Conservation (phyloP, 2,113 vertebrate genomes). For the Psilopsiagon aymara region DNA sequence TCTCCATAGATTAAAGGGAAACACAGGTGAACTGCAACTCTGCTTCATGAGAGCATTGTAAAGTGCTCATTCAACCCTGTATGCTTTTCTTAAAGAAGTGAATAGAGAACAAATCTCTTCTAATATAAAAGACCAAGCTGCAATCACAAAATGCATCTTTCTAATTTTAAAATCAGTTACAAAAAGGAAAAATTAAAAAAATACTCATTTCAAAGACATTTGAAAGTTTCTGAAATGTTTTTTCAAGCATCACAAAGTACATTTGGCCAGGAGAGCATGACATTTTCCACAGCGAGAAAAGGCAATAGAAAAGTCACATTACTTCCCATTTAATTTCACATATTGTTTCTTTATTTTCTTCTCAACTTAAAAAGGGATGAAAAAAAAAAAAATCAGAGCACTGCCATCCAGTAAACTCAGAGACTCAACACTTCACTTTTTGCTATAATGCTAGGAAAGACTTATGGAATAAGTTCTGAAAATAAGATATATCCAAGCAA, state of each 20-base stretch:
- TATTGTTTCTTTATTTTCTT: constrained; percentile 28
- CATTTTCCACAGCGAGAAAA: background rate
- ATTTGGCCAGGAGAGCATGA: background rate
- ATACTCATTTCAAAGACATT: background rate
- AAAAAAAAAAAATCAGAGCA: background rate
- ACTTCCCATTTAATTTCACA: constrained; percentile 3
- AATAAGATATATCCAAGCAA: background rate
- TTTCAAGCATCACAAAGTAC: background rate
- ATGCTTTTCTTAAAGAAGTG: background rate
- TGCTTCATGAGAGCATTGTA: background rate
- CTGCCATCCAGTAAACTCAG: background rate
- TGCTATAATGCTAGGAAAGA: background rate
- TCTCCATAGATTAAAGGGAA: background rate
- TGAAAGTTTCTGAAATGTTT: background rate
- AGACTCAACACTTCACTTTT: background rate
- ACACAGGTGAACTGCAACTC: background rate
- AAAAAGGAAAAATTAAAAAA: background rate
- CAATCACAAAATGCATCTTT: background rate
- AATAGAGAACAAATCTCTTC: background rate
- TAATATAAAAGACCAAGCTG: background rate
- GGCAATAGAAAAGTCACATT: background rate
- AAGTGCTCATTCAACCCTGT: background rate
- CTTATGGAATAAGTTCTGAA: background rate
- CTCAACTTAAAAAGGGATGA: constrained; percentile 1
- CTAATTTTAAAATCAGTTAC: background rate